Conservation (phyloP, 2,113 vertebrate species). For the Ahaetulla prasina region DNA sequence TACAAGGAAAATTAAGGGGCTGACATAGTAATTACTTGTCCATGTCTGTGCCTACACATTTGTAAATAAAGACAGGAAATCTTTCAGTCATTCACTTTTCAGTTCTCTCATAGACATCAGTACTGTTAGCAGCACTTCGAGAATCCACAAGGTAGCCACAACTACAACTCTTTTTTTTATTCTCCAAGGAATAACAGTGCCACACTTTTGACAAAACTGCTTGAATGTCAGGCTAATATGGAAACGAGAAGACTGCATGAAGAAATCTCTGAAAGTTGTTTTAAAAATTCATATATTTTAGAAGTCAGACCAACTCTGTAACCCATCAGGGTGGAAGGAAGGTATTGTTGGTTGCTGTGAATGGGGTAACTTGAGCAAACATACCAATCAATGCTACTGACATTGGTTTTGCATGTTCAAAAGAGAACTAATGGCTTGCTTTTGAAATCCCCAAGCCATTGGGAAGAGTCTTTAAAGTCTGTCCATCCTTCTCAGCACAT, state of each 20-base stretch:
- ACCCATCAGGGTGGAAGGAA: background rate
- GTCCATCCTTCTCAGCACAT: background rate
- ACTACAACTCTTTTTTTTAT: constrained; percentile 6
- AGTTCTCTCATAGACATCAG: constrained; percentile 10
- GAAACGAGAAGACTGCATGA: background rate
- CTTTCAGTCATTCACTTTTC: constrained; percentile 36
- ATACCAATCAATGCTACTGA: background rate
- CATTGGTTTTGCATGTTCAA: background rate
- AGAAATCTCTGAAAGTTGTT: background rate
- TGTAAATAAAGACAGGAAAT: constrained; percentile 62
- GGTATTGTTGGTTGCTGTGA: background rate
- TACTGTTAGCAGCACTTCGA: accelerated
- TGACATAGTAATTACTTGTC: constrained; percentile 60
- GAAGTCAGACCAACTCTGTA: background rate
- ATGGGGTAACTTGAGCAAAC: background rate
- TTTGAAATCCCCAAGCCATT: background rate
- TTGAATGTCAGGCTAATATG: background rate
- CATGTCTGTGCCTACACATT: constrained; percentile 6
- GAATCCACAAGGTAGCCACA: constrained; percentile 27
- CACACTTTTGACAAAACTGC: background rate
- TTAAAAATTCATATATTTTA: background rate
- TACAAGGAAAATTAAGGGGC: constrained; percentile 70
- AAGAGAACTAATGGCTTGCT: constrained; percentile 26
- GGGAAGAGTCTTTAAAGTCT: background rate
- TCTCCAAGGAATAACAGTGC: background rate